Percentiles rank a stretch among this genome's conserved stretches.
Evolutionary conservation across 2,797 vertebrate genomes (phyloP).

Genomic region (Phalanger gymnotis): DNA sequence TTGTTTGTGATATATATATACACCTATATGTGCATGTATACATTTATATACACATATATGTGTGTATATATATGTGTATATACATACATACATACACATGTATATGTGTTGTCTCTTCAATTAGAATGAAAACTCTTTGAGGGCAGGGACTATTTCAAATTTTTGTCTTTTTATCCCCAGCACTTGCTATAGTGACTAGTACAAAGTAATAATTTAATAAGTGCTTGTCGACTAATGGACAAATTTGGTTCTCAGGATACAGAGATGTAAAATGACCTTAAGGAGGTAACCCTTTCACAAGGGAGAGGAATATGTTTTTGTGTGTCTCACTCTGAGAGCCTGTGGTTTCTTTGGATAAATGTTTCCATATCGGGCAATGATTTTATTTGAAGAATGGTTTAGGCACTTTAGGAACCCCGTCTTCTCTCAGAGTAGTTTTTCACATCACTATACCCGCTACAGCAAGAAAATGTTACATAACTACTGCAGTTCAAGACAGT

Average conservation of each 20-base stretch:
- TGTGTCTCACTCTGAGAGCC: constrained; percentile 54
- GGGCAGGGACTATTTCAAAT: not conserved
- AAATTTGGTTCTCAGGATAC: not conserved
- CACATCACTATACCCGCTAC: not conserved
- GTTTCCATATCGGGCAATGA: not conserved
- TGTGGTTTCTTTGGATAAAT: constrained; percentile 25
- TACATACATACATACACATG: not conserved
- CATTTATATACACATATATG: no score
- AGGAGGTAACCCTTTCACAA: not conserved
- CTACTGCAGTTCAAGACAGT: not conserved
- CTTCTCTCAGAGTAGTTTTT: constrained; percentile 18
- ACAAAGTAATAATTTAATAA: not conserved
- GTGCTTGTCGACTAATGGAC: not conserved
- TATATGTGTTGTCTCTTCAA: not conserved
- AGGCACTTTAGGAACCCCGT: not conserved
- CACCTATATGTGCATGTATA: no score
- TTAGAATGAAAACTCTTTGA: not conserved
- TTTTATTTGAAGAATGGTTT: constrained; percentile 44
- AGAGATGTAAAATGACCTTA: not conserved
- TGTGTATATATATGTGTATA: no score
- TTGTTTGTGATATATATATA: not conserved
- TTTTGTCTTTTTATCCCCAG: not conserved
- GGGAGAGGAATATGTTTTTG: not conserved
- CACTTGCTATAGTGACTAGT: not conserved
- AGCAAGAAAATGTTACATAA: not conserved